Base-by-base conservation (phyloP, 2,113 vertebrate species). In the Prunella fulvescens region DNA sequence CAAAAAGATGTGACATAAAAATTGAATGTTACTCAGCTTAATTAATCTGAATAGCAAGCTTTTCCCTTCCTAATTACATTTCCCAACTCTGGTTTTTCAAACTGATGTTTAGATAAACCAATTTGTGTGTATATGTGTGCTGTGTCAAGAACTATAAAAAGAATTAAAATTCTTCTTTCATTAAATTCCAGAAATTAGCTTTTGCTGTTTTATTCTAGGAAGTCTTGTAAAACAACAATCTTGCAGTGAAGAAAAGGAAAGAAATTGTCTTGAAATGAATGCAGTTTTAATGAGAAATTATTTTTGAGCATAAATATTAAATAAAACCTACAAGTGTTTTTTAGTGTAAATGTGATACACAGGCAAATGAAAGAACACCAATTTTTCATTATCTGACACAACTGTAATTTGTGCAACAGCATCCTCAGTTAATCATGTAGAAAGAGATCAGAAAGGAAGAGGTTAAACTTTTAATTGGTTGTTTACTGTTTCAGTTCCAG, bases 381-480 rank as follows among this genome's bases (percentile, higher is more conserved):
- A 2, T n/a, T 86, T 81, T 60, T 87, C 25, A 29, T 71, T 65
- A 23, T 37, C 35, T 77, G 19, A 54, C 28, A 48, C 14, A 66
- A 48, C 10, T 44, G 74, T 56, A 81, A 78, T 86, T 92, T 83
- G 81, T 85, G 31, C 60, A 88, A 35, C 40, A 64, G 31, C 19
- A 51, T 44, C 31, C 58, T 87, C 40, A 33, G 51, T 66, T 71
- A 74, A 56, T 81, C 50, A 80, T 3, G 10, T 1, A 81, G 47
- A 64, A 70, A 58, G 51, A 94, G 54, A 74, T 22, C 44, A 44
- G 86, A 88, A 74, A 92, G n/a, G 51, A 90, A 56, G 82, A 95
- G 57, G 90, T 94, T 95, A 95, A 94, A 77, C 39, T 90, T 96
- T 93, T 96, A 94, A 93, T 81, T 76, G 60, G 72, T 61, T 97